Evolutionary conservation across 2,113 vertebrate species (phyloP), one percentile per base, ranked within the genome.

Genomic region (Vulpes ferrilata): DNA sequence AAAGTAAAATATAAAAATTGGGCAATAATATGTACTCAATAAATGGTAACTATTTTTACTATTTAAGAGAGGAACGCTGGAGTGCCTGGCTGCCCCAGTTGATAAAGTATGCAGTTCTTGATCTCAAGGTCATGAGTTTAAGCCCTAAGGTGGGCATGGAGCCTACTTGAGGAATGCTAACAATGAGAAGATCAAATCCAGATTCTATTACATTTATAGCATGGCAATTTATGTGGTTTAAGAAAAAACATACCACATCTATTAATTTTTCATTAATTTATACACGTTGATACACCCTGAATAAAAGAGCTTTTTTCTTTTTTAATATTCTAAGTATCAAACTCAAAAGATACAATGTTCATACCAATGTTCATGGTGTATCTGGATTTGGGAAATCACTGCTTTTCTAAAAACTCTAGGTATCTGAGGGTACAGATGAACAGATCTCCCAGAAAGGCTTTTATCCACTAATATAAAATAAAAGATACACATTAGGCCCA

Each of bases 381-480:
- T 43, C n/a, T 71, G 59, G 17, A 95, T 69, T 59, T 69, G 35
- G 57, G 71, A 91, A 95, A 81, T 59, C 86, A 53, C 3, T 88
- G 22, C 27, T 95, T 82, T 93, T 90, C 81, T 94, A 48, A 97
- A 93, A 91, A 86, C 43, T 87, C 3, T 43, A 57, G 2, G 22
- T 94, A 95, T 69, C 32, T 90, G 11, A 48, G 43, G n/a, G 22
- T 62, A 3, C 11, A 89, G 19, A 95, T 85, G 20, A 90, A 79
- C 3, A 20, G 35, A 1, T 74, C 20, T 90, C 51, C 3, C 53
- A 88, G 4, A 64, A 67, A 95, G 12, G 9, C 16, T 92, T 96
- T 67, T 92, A 69, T 91, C 30, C 17, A 81, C 59, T 90, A 96
- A 94, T 89, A 93, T 84, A 67, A 83, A 93, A 82, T 82, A 62